Evolutionary conservation across 2,888 invertebrate genomes (phyloP), one percentile per base, ranked within the genome.

Genomic region (Hololepta plana): DNA sequence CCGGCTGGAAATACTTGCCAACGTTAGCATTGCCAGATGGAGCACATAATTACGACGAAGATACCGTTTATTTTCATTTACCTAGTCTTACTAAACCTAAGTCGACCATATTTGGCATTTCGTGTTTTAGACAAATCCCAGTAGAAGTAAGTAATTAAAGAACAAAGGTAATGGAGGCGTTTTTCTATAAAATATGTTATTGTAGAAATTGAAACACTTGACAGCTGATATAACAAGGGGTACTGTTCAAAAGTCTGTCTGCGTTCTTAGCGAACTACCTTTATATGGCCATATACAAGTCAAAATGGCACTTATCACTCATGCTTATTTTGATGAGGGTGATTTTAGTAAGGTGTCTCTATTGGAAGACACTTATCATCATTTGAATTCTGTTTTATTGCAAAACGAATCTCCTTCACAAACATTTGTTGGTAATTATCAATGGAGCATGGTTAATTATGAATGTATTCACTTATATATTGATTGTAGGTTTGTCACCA

Each of bases 161-260:
- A 25, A 12, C 7, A n/a, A n/a, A n/a, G n/a, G n/a, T n/a, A n/a
- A n/a, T n/a, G 3, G 4, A 8, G 12, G 8, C 4, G 11, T 12
- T 11, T 20, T 21, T 23, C 13, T 9, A 42, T n/a, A n/a, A 27
- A 17, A 25, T 15, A 28, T 19, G 20, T 31, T 39, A 29, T 57
- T 59, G 12, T 53, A 93, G 87, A 82, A 87, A 67, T 63, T 98
- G 19, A 72, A 81, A 45, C 84, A 85, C 47, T 77, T 77, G 40
- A 87, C 90, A 3, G 81, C 87, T 3, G 95, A 98, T 47, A 87
- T 98, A 48, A 98, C 96, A 0, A 66, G 98, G 39, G 90, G 88
- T 44, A 90, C 93, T 3, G 93, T 98, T 9, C 96, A 96, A 59
- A 98, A 98, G 54, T 88, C 91, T 44, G 95, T 98, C 1, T 93